These are phyloP conservation scores for Drosophila subquinaria DNA, from an alignment of 2,888 invertebrate species.

Conservation along the genomic window DNA sequence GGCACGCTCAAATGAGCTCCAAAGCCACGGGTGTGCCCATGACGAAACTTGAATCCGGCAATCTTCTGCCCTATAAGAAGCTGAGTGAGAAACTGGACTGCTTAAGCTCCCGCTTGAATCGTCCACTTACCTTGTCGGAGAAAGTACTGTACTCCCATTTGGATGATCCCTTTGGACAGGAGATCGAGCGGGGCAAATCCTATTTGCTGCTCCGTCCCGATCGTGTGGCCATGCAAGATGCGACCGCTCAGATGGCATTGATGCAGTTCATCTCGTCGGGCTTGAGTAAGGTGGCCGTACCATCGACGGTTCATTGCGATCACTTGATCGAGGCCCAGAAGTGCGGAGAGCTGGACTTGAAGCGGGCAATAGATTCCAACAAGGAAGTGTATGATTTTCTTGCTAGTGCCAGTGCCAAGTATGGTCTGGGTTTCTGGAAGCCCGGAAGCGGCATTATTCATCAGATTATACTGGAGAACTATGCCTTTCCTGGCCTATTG, in stretches of 20 bases:
- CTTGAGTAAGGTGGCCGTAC: constrained; percentile 96
- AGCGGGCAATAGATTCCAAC: constrained; percentile 95
- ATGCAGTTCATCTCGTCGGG: constrained; percentile 99
- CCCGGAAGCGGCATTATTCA: constrained; percentile 99
- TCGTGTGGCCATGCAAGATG: constrained; percentile 99
- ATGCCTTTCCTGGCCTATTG: constrained; percentile 98
- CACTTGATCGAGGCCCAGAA: constrained; percentile 99
- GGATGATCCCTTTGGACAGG: constrained; percentile 96
- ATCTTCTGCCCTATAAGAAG: constrained; percentile 92
- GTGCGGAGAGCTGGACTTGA: constrained; percentile 95
- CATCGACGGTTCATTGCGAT: constrained; percentile 99
- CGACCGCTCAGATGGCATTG: constrained; percentile 99
- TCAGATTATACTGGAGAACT: constrained; percentile 99
- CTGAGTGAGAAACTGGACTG: constrained; percentile 90
- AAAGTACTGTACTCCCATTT: constrained; percentile 99
- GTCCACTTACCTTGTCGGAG: constrained; percentile 98
- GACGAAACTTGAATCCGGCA: constrained; percentile 93
- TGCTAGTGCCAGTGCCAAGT: constrained; percentile 97
- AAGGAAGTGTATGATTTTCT: constrained; percentile 97
- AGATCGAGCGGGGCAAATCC: constrained; percentile 94
- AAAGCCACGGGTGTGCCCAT: constrained; percentile 94
- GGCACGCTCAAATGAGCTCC: constrained; percentile 90
- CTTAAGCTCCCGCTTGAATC: constrained; percentile 93
- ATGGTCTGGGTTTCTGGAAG: constrained; percentile 99
- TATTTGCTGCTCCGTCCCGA: constrained; percentile 98